A percentile compares a stretch with the other conserved stretches of the same genome.
These are phyloP conservation scores for Pseudoips prasinana DNA, from an alignment of 2,888 invertebrate genomes.

Conservation along the genomic window DNA sequence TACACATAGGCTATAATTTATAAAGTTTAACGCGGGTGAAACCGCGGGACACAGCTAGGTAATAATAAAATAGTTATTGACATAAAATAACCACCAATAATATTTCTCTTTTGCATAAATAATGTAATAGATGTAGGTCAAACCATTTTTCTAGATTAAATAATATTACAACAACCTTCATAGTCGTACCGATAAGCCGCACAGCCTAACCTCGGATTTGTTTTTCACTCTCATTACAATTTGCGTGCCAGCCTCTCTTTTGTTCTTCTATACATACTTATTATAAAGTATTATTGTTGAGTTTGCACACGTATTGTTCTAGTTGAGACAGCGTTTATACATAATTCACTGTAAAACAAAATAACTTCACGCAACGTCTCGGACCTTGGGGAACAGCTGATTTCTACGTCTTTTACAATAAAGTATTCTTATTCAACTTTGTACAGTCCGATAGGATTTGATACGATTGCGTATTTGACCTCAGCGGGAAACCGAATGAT, in stretches of 20 bases:
- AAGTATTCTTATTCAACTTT: slow-evolving; percentile 24
- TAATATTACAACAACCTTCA: slow-evolving; percentile 23
- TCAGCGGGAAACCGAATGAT: slow-evolving; percentile 40
- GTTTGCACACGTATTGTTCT: slow-evolving; percentile 37
- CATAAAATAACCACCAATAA: no score
- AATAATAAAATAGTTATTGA: no score
- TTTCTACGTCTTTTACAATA: slow-evolving; percentile 47
- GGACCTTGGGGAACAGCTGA: slow-evolving; percentile 48
- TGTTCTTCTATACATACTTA: slow-evolving; percentile 12
- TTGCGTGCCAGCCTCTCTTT: slow-evolving; percentile 16
- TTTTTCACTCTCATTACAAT: slow-evolving; percentile 15
- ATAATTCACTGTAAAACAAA: slow-evolving; percentile 25
- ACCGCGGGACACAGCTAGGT: no score
- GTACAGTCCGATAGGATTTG: slow-evolving; percentile 37
- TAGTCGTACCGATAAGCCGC: slow-evolving; percentile 6
- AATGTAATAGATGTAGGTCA: no score
- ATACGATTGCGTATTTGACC: slow-evolving; percentile 53
- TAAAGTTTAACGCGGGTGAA: no score
- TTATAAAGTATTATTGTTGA: slow-evolving; percentile 15
- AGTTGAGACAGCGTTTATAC: slow-evolving; percentile 24
- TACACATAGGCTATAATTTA: no score
- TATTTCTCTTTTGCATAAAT: no score
- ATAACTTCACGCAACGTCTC: slow-evolving; percentile 44
- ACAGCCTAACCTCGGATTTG: slow-evolving; percentile 21
- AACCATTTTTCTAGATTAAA: no score